These are phyloP conservation scores for Drosophila bocki DNA, from an alignment of 1,140 invertebrate species.

Conservation along the genomic window DNA sequence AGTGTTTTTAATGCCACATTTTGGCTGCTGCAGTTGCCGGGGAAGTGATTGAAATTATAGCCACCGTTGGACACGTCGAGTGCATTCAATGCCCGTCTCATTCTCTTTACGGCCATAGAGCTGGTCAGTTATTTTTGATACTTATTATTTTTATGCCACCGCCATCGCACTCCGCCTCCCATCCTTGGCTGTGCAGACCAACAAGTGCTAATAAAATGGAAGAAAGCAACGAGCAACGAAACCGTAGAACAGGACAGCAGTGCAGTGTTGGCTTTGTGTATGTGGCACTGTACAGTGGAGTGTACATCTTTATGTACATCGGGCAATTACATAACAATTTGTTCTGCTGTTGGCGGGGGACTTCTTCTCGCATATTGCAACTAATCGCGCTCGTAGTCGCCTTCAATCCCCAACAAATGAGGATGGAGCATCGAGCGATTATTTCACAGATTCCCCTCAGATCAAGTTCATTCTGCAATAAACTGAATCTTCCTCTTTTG, in stretches of 20 bases:
- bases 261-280: slow-evolving; percentile 13
- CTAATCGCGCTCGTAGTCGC: slow-evolving; percentile 36
- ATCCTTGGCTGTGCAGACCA: slow-evolving; percentile 8
- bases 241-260: neutral
- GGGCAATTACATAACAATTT: slow-evolving; percentile 64
- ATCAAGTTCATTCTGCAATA: slow-evolving; percentile 27
- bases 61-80: slow-evolving; percentile 51
- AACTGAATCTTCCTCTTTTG: slow-evolving; percentile 1
- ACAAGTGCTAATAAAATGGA: slow-evolving; percentile 63
- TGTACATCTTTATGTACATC: slow-evolving; percentile 33
- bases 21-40: slow-evolving; percentile 51
- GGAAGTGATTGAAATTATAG: slow-evolving; percentile 73
- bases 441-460: slow-evolving; percentile 15
- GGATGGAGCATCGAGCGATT: slow-evolving; percentile 28
- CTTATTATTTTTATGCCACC: slow-evolving; percentile 66
- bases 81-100: slow-evolving; percentile 63
- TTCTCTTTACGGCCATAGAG: slow-evolving; percentile 48
- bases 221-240: slow-evolving; percentile 13
- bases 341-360: slow-evolving; percentile 16
- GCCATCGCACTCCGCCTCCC: neutral
- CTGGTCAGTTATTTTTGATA: slow-evolving; percentile 69
- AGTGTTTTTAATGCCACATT: slow-evolving; percentile 72
- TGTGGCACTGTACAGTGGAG: slow-evolving; percentile 12
- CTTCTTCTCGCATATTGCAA: slow-evolving; percentile 22
- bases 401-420: slow-evolving; percentile 24